Conservation (phyloP, 2,888 invertebrate species). For the Hirtodrosophila confusa region DNA sequence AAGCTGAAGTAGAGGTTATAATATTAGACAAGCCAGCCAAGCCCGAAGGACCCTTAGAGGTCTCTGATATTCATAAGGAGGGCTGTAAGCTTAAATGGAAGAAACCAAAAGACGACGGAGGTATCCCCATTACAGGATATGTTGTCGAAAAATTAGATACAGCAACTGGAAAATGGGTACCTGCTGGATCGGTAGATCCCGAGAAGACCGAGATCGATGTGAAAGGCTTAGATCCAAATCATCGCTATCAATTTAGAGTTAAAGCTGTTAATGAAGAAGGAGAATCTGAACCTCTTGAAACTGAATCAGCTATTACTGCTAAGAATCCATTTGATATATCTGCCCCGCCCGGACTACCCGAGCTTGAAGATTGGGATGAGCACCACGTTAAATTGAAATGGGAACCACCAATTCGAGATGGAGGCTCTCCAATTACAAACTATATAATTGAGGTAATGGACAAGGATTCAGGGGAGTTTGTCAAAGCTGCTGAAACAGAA, state of each 20-base stretch:
- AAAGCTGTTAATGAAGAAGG: constrained; percentile 99
- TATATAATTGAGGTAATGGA: constrained; percentile 97
- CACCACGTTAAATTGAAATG: constrained; percentile 95
- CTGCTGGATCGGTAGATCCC: constrained; percentile 92
- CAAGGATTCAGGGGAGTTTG: constrained; percentile 92
- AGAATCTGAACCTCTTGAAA: constrained; percentile 96
- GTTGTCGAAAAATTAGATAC: constrained; percentile 97
- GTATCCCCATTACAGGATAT: constrained; percentile 94
- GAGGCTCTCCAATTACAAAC: constrained; percentile 96
- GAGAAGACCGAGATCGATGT: constrained; percentile 92
- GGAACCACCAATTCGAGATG: constrained; percentile 95
- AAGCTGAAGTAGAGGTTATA: constrained; percentile 96
- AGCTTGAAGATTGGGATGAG: constrained; percentile 95
- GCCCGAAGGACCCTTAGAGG: constrained; percentile 94
- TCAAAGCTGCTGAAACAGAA: constrained; percentile 93
- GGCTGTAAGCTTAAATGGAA: constrained; percentile 97
- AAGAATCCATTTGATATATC: constrained; percentile 98
- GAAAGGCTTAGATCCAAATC: constrained; percentile 94
- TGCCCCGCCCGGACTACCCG: constrained; percentile 94
- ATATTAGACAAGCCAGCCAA: constrained; percentile 88
- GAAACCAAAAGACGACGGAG: constrained; percentile 98
- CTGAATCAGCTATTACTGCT: constrained; percentile 94
- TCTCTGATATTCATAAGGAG: constrained; percentile 95
- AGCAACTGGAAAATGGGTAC: constrained; percentile 94
- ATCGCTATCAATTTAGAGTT: constrained; percentile 98